Evolutionary conservation across 1,140 invertebrate genomes (phyloP), one percentile per base, ranked within the genome.

Genomic region (Glomeris maerens): DNA sequence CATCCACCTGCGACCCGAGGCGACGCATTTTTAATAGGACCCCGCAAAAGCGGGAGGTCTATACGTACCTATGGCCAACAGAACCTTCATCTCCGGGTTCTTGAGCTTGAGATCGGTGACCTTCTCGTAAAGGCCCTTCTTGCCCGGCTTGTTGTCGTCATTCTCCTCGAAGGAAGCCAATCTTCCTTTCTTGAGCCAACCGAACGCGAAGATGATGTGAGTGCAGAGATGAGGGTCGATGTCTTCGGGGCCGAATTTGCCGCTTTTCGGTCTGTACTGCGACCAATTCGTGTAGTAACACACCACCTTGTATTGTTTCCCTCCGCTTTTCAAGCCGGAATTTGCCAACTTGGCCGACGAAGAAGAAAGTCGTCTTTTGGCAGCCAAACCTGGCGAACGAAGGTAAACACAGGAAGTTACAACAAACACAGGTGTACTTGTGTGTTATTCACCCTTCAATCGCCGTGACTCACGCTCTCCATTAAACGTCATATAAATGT

Each of bases 271-370:
- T 47, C 92, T 73, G 64, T 96, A 96, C 63, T 96, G 92, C 0
- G 92, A 91, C 92, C 92, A 96, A 71, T 96, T 95, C 20, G 89
- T 94, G 68, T 93, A 95, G 65, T 95, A 96, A 64, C 91, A 95
- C 1, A 93, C 88, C 48, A 92, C 72, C 77, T 84, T 70, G 29
- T 41, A 50, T 13, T 44, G 40, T 3, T 3, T 27, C 5, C 39
- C 39, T 20, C 7, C 7, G 7, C 7, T 10, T 44, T 44, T 44
- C 7, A 7, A 17, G n/a, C n/a, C n/a, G n/a, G n/a, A n/a, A n/a
- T 36, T 36, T 36, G 10, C 31, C 10, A 36, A 36, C 10, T 36
- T 36, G n/a, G 31, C 31, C 31, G 10, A 36, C 31, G 10, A 36
- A n/a, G n/a, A 36, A 36, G 10, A 10, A 10, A n/a, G n/a, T 13